phyloP scores from a whole-genome alignment of 2,888 invertebrate genomes.

The Enchytraeus crypticus region DNA sequence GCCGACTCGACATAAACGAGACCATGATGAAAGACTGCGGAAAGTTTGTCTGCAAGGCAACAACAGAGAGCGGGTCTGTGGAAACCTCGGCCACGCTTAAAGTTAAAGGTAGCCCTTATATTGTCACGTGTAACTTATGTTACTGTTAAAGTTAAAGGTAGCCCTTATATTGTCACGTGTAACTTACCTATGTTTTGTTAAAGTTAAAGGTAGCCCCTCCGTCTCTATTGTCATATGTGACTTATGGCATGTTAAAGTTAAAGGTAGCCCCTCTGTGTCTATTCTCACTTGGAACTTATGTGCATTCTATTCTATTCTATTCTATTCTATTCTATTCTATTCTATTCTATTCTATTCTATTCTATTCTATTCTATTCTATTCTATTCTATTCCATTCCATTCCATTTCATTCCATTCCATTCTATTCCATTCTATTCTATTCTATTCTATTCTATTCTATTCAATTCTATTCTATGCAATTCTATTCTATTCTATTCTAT shows the following conservation, averaged over 20 bases:
- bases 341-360: too few relatives aligned
- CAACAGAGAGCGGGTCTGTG: slow-evolving; percentile 78
- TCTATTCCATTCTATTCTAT: too few relatives aligned
- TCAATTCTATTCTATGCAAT: too few relatives aligned
- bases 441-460: neutral
- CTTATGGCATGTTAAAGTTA: slow-evolving; percentile 64
- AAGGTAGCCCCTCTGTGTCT: slow-evolving; percentile 57
- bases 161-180: slow-evolving; percentile 48
- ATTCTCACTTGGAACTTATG: too few relatives aligned
- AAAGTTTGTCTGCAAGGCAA: slow-evolving; percentile 81
- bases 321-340: too few relatives aligned
- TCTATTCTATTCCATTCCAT: too few relatives aligned
- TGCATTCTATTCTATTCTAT: too few relatives aligned
- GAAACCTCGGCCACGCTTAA: slow-evolving; percentile 66
- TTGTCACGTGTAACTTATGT: slow-evolving; percentile 61
- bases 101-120: slow-evolving; percentile 57
- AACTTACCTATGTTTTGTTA: slow-evolving; percentile 63
- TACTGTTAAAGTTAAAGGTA: slow-evolving; percentile 63
- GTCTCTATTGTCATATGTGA: too few relatives aligned
- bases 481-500: too few relatives aligned
- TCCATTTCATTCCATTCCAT: too few relatives aligned
- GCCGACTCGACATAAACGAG: slow-evolving; percentile 72
- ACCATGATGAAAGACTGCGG: slow-evolving; percentile 78
- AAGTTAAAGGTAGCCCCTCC: slow-evolving; percentile 62
- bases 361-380: too few relatives aligned